Base-by-base conservation (phyloP, 2,888 invertebrate genomes). In the Agrochola lychnidis region DNA sequence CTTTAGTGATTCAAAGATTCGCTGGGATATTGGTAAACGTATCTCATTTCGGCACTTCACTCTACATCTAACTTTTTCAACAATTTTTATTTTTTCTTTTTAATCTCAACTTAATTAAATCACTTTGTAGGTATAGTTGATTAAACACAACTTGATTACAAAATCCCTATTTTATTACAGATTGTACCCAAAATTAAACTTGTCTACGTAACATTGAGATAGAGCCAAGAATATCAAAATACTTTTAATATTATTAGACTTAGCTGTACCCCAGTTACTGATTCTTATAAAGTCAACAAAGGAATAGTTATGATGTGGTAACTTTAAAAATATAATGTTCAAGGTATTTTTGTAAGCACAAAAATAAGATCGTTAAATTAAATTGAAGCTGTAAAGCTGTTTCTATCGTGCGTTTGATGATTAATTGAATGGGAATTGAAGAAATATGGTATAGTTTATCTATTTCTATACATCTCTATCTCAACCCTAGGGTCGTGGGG, bases 201-300 rank as follows among this genome's bases (percentile, higher is more conserved):
- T 14, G 19, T 45, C 5, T 10, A n/a, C 40, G 14, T 36, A 40
- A 64, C 42, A 51, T 71, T 70, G 16, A 40, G 4, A 63, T 51
- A 22, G 25, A 25, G 25, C 10, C 7, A n/a, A 25, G 53, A 48
- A n/a, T 10, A 48, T 53, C 6, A 79, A 59, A 72, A 40, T 53
- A 66, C 14, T 73, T 72, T 51, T 57, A 40, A 70, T 77, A 63
- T n/a, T 72, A 64, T 25, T 36, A 48, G 12, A 42, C 14, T 57
- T 19, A 25, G 40, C 22, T 16, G 19, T 57, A 61, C 19, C 62
- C 14, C 19, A 30, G 36, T n/a, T 48, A 25, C 45, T 1, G n/a
- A 66, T 25, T 25, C 36, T 48, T 57, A 30, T 36, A 62, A 68
- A 45, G 5, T 36, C 16, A 70, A 57, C 19, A 61, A 56, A 57